Conservation (phyloP, 2,113 vertebrate genomes). For the Takifugu flavidus region DNA sequence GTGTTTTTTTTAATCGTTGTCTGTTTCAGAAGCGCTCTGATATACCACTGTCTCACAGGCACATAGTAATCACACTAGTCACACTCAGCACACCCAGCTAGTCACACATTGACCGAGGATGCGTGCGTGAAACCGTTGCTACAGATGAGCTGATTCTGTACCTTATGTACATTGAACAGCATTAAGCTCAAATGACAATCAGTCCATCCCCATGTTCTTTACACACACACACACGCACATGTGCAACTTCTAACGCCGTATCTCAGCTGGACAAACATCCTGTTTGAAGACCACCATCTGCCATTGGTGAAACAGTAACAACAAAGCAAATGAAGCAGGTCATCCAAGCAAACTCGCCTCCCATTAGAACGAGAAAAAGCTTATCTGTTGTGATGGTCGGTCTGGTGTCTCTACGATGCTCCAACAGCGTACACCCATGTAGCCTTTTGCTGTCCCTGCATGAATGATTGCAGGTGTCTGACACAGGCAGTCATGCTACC, state of each 20-base stretch:
- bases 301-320: constrained; percentile 62
- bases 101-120: constrained; percentile 4
- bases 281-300: constrained; percentile 65
- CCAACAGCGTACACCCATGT: constrained; percentile 2
- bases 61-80: constrained; percentile 35
- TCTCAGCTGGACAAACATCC: constrained; percentile 70
- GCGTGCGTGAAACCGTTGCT: constrained; percentile 6
- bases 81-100: constrained; percentile 14
- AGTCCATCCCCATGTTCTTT: neutral
- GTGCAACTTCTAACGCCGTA: constrained; percentile 6
- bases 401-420: too few relatives aligned
- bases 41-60: constrained; percentile 8
- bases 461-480: constrained; percentile 6
- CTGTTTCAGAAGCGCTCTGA: neutral
- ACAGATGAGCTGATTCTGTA: constrained; percentile 28
- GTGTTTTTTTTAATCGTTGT: too few relatives aligned
- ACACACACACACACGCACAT: constrained; percentile 13
- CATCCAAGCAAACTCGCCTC: constrained; percentile 41
- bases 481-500: neutral
- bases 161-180: neutral
- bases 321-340: constrained; percentile 39
- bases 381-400: too few relatives aligned
- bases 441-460: neutral
- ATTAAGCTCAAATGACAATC: neutral
- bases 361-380: constrained; percentile 34